phyloP scores from a whole-genome alignment of 2,888 invertebrate genomes.

The Hetaerina titia region DNA sequence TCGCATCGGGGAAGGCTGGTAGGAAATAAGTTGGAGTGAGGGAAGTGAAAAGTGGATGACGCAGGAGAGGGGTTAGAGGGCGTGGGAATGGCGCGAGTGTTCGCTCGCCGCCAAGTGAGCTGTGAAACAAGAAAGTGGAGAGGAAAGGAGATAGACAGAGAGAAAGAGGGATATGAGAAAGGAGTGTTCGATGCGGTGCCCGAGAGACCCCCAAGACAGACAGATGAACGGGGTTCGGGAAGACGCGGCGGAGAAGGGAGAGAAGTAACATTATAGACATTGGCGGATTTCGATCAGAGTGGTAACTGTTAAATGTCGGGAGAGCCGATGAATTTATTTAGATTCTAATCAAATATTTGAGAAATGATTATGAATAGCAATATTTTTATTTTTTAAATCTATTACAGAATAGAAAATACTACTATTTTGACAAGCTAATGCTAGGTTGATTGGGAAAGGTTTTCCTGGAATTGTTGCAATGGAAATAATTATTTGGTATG shows the following conservation, averaged over 20 bases:
- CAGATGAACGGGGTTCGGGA: background rate
- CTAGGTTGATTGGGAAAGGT: too few species aligned
- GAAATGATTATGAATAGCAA: too few species aligned
- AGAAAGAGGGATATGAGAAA: background rate
- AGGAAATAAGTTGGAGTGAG: background rate
- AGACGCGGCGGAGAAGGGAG: background rate
- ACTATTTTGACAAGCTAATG: too few species aligned
- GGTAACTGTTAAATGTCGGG: too few species aligned
- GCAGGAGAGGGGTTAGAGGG: background rate
- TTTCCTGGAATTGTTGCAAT: too few species aligned
- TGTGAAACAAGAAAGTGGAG: constrained; percentile 55
- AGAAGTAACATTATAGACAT: too few species aligned
- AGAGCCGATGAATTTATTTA: too few species aligned
- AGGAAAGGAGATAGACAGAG: background rate
- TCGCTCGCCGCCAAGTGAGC: constrained; percentile 52
- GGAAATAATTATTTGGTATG: too few species aligned
- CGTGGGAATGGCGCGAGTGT: constrained; percentile 24
- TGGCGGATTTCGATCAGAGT: too few species aligned
- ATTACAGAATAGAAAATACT: too few species aligned
- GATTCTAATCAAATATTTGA: too few species aligned
- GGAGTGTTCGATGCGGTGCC: background rate
- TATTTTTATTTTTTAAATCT: too few species aligned
- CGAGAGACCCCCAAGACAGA: background rate
- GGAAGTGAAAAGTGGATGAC: background rate
- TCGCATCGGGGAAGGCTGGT: background rate